These are phyloP conservation scores for Mus spretus DNA, from an alignment of 2,797 vertebrate genomes.

Conservation along the genomic window DNA sequence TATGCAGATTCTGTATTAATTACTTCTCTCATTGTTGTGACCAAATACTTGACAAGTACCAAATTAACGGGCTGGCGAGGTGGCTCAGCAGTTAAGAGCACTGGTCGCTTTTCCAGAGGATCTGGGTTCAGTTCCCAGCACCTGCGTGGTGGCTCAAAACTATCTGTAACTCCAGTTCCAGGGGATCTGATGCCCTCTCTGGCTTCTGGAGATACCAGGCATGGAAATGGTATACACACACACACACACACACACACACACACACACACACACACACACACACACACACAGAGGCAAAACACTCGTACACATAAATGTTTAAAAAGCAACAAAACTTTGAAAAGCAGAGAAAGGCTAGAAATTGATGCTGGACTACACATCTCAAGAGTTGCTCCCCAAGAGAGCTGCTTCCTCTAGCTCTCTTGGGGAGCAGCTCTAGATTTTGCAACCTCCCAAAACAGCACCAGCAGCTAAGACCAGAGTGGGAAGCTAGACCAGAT, in stretches of 20 bases:
- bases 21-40: neutral
- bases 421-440: no score
- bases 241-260: accelerated
- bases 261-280: no score
- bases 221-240: neutral
- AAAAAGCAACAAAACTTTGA: neutral
- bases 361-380: neutral
- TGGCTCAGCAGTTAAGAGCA: neutral
- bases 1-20: neutral
- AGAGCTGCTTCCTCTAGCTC: neutral
- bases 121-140: neutral
- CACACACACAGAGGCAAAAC: accelerated
- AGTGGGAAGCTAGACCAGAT: neutral
- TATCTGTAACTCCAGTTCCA: neutral
- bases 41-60: neutral
- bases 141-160: neutral
- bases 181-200: neutral
- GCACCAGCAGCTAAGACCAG: neutral
- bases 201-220: neutral
- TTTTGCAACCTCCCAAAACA: neutral
- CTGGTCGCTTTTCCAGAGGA: neutral
- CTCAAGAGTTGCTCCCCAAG: neutral
- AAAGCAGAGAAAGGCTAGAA: neutral
- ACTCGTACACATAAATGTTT: neutral
- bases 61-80: neutral